Conservation (phyloP, 2,113 vertebrate species). For the Dicaeum eximium region DNA sequence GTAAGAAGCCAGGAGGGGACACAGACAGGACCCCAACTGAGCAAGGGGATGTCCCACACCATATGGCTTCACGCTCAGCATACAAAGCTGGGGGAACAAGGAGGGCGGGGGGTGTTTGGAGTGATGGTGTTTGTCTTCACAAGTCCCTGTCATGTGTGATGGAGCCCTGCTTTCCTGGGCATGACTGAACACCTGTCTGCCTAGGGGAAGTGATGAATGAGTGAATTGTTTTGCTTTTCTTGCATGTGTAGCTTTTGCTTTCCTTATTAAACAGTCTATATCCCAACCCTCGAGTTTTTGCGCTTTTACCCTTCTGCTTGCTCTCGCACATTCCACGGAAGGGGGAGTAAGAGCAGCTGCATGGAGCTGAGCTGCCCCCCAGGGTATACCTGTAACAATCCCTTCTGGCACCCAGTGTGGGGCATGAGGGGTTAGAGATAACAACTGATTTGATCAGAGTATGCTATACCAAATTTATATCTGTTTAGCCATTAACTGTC, state of each 20-base stretch:
- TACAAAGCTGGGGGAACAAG: not conserved
- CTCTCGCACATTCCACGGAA: not conserved
- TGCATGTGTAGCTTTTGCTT: not conserved
- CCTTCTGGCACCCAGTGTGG: not conserved
- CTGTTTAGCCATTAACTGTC: not conserved
- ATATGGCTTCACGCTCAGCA: not conserved
- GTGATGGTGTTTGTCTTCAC: not conserved
- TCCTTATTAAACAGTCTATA: not conserved
- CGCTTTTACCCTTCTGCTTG: not conserved
- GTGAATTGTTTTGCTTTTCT: not conserved
- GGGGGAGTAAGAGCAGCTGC: not conserved
- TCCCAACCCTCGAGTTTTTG: not conserved
- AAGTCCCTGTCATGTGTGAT: fast-evolving
- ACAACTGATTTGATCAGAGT: not conserved
- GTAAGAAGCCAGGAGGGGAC: not conserved
- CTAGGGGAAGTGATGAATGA: not conserved
- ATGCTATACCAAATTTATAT: not conserved
- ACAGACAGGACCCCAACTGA: fast-evolving
- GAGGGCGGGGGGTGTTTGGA: not conserved
- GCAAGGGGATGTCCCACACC: not conserved
- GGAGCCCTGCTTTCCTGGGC: not conserved
- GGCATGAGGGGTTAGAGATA: not conserved
- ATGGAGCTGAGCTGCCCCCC: not conserved
- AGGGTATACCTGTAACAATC: fast-evolving
- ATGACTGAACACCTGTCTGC: not conserved